phyloP scores from a whole-genome alignment of 2,113 vertebrate species.

The Heterotilapia buettikoferi region DNA sequence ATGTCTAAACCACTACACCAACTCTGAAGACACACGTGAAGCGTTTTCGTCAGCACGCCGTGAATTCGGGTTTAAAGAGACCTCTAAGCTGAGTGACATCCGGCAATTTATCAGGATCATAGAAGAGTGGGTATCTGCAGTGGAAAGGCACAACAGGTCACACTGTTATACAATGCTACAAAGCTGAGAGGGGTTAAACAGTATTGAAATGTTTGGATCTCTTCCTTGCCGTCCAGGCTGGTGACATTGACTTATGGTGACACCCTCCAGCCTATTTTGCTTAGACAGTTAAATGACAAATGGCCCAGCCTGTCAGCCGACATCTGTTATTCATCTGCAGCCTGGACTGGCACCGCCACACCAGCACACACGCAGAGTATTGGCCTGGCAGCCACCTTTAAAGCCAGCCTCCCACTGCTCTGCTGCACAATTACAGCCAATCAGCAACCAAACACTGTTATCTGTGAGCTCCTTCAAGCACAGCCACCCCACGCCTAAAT shows the following conservation, averaged over 20 bases:
- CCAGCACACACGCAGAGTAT: not conserved
- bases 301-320: constrained; percentile 51
- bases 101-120: constrained; percentile 3
- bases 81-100: not conserved
- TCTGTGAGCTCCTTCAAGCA: not conserved
- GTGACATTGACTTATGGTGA: constrained; percentile 55
- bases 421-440: constrained; percentile 10
- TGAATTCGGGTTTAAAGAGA: not conserved
- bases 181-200: not conserved
- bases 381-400: constrained; percentile 28
- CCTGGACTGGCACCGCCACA: constrained; percentile 21
- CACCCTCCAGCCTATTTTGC: constrained; percentile 53
- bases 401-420: constrained; percentile 19
- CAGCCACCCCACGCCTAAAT: not conserved
- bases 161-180: not conserved
- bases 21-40: not conserved
- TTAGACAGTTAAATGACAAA: constrained; percentile 59
- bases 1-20: not conserved
- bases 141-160: not conserved
- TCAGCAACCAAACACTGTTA: not conserved
- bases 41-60: not conserved
- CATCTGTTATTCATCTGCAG: constrained; percentile 59
- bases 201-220: constrained; percentile 46
- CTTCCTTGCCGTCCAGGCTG: not conserved
- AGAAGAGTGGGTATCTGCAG: not conserved